Percentiles rank a stretch among this genome's conserved stretches.
phyloP scores from a whole-genome alignment of 2,888 invertebrate genomes.

The Aromia moschata region DNA sequence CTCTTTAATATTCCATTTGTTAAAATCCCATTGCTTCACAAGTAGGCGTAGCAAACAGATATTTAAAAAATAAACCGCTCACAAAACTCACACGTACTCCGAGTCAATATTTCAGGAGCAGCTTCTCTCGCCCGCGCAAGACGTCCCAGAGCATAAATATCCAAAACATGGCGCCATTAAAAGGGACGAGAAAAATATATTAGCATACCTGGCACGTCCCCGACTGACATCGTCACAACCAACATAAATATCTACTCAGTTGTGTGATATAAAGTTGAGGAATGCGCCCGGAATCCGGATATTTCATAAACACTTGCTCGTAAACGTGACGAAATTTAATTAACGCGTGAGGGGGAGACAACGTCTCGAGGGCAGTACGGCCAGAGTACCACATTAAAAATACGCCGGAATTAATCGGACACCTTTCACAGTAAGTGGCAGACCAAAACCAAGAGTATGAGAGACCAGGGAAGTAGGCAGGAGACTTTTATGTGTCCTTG shows the following conservation, averaged over 20 bases:
- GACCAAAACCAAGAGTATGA: neutral
- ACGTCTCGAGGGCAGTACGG: constrained; percentile 3
- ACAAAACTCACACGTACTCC: neutral
- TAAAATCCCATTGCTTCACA: too few relatives aligned
- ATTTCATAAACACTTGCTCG: constrained; percentile 24
- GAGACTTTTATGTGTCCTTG: too few relatives aligned
- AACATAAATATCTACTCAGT: constrained; percentile 24
- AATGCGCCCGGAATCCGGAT: constrained; percentile 24
- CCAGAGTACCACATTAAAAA: constrained; percentile 14
- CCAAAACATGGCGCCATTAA: constrained; percentile 18
- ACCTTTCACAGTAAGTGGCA: neutral
- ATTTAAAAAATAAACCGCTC: neutral
- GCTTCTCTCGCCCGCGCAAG: too few relatives aligned
- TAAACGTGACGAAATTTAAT: constrained; percentile 21
- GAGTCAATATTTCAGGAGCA: too few relatives aligned
- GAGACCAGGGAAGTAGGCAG: too few relatives aligned
- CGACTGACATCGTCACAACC: constrained; percentile 22
- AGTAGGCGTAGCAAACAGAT: too few relatives aligned
- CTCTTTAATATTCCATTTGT: too few relatives aligned
- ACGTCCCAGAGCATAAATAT: constrained; percentile 4
- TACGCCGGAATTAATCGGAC: constrained; percentile 14
- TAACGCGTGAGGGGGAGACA: constrained; percentile 5
- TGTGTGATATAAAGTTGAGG: constrained; percentile 25
- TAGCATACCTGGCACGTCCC: constrained; percentile 24
- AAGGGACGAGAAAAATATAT: constrained; percentile 19